Evolutionary conservation across 2,113 vertebrate genomes (phyloP).

Genomic region (Sceloporus tristichus): DNA sequence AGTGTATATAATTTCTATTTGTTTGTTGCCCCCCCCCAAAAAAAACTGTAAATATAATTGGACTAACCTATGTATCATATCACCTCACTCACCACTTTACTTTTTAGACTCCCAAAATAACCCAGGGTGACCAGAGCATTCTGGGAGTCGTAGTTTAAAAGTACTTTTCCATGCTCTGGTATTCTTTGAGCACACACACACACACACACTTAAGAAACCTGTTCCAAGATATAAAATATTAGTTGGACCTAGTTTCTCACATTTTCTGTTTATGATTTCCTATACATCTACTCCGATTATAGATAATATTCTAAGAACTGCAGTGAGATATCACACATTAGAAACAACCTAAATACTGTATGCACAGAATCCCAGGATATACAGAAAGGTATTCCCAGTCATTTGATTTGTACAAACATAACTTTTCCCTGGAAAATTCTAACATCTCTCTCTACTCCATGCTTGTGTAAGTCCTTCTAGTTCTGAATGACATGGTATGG

Average conservation of each 20-base stretch:
- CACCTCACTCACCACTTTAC: too few relatives aligned
- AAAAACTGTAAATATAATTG: background rate
- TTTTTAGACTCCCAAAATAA: too few relatives aligned
- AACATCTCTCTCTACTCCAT: background rate
- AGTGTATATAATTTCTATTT: background rate
- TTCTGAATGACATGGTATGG: slow-evolving; percentile 46
- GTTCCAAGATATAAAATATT: background rate
- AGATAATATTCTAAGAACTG: background rate
- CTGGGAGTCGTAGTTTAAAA: too few relatives aligned
- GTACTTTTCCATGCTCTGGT: background rate
- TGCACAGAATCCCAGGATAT: background rate
- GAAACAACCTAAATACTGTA: background rate
- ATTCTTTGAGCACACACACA: background rate
- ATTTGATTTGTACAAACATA: background rate
- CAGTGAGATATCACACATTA: background rate
- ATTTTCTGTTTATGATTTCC: background rate
- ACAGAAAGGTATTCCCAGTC: background rate
- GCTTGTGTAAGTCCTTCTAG: slow-evolving; percentile 1
- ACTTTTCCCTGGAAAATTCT: background rate
- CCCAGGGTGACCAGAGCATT: too few relatives aligned
- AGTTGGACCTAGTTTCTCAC: background rate
- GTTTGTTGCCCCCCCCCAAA: background rate
- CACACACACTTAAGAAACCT: background rate
- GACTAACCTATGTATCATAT: too few relatives aligned
- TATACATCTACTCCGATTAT: background rate